Conservation (phyloP, 2,797 vertebrate species). For the Varecia variegata region DNA sequence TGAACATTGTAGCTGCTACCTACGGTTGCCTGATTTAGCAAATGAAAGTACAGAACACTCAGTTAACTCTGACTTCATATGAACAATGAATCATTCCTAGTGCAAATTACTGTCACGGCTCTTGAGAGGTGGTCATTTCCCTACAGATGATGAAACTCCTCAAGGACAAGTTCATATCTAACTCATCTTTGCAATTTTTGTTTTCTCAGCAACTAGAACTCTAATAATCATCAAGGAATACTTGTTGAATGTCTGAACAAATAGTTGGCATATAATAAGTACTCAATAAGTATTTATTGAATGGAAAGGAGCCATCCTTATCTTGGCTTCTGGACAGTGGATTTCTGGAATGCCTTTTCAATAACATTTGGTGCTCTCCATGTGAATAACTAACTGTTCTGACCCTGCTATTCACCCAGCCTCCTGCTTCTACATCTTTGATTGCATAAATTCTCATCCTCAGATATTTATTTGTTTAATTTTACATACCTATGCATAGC, state of each 20-base stretch:
- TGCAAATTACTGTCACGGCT: not conserved
- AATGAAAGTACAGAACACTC: not conserved
- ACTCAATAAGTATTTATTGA: not conserved
- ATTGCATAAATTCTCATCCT: not conserved
- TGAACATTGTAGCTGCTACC: not conserved
- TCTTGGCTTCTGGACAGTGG: not conserved
- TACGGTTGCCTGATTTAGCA: not conserved
- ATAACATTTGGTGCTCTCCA: not conserved
- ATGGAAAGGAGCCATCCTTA: not conserved
- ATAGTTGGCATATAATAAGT: not conserved
- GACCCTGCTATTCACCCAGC: not conserved
- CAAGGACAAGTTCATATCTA: not conserved
- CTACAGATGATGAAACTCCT: not conserved
- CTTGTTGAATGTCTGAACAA: not conserved
- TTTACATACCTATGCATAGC: not conserved
- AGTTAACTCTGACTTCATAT: not conserved
- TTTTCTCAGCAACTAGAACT: not conserved
- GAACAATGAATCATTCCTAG: not conserved
- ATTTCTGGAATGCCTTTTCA: conserved; percentile 15
- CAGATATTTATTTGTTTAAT: not conserved
- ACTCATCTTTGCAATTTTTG: conserved; percentile 21
- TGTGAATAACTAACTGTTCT: not conserved
- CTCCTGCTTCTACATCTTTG: not conserved
- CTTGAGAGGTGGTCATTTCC: not conserved
- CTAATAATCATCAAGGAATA: not conserved